phyloP scores from a whole-genome alignment of 2,888 invertebrate genomes.

The Melieria picta region DNA sequence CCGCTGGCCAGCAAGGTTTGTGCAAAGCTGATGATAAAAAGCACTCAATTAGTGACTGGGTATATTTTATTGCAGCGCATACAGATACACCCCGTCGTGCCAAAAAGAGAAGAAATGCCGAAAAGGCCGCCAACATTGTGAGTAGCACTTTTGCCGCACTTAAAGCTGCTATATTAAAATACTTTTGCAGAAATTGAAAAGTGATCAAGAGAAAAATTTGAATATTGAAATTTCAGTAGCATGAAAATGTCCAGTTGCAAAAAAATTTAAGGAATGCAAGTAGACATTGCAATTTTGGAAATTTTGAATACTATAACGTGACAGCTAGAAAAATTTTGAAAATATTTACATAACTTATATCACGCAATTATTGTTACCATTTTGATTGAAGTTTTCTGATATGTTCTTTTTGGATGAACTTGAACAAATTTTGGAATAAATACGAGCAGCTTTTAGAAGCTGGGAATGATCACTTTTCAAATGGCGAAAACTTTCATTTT shows the following conservation, averaged over 20 bases:
- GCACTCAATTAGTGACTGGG: background rate
- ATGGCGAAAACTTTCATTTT: background rate
- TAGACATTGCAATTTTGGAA: too few relatives aligned
- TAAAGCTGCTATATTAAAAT: conserved; percentile 41
- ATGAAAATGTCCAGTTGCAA: too few relatives aligned
- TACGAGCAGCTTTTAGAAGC: background rate
- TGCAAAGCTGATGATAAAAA: background rate
- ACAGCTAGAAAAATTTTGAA: too few relatives aligned
- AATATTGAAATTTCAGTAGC: conserved; percentile 31
- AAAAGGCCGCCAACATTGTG: conserved; percentile 73
- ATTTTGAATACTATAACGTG: too few relatives aligned
- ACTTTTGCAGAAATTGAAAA: conserved; percentile 48
- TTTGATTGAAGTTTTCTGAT: too few relatives aligned
- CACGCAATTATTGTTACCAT: too few relatives aligned
- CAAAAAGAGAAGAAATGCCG: conserved; percentile 72
- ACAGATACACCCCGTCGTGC: conserved; percentile 67
- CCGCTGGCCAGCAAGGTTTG: conserved; percentile 38
- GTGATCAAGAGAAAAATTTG: conserved; percentile 43
- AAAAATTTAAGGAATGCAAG: too few relatives aligned
- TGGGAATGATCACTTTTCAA: conserved; percentile 50
- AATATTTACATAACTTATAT: too few relatives aligned
- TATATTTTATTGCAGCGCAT: conserved; percentile 51
- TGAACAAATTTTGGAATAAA: too few relatives aligned
- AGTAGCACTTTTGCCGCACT: conserved; percentile 64
- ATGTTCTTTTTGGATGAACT: too few relatives aligned